These are phyloP conservation scores for Cyanocitta stelleri DNA, from an alignment of 2,113 vertebrate genomes.

Conservation along the genomic window DNA sequence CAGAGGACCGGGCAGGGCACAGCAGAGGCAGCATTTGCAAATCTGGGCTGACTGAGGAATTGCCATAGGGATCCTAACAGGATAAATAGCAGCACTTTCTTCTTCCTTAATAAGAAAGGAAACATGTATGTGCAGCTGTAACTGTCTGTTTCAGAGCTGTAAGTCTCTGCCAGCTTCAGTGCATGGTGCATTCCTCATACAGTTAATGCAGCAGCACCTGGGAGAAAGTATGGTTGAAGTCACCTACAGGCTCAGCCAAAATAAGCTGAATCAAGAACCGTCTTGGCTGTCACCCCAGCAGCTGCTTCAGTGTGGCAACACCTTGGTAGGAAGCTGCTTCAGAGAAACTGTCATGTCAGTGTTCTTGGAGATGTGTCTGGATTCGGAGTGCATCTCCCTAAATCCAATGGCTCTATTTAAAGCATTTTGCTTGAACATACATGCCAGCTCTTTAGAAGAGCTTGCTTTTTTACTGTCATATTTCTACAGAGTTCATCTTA, in stretches of 20 bases:
- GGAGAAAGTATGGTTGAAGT: neutral
- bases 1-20: neutral
- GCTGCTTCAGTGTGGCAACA: neutral
- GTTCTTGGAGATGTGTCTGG: neutral
- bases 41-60: neutral
- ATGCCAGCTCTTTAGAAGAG: neutral
- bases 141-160: neutral
- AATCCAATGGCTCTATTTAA: neutral
- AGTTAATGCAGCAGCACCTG: constrained; percentile 11
- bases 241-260: neutral
- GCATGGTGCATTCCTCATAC: neutral
- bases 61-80: neutral
- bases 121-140: neutral
- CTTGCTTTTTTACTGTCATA: neutral
- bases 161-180: constrained; percentile 26
- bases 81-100: neutral
- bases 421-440: neutral
- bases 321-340: neutral
- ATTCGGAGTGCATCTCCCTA: neutral
- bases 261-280: neutral
- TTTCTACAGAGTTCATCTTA: neutral
- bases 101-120: neutral
- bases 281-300: neutral
- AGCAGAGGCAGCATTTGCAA: neutral
- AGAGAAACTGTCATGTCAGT: neutral